phyloP scores from a whole-genome alignment of 2,888 invertebrate species.

The Cryptosula pallasiana region DNA sequence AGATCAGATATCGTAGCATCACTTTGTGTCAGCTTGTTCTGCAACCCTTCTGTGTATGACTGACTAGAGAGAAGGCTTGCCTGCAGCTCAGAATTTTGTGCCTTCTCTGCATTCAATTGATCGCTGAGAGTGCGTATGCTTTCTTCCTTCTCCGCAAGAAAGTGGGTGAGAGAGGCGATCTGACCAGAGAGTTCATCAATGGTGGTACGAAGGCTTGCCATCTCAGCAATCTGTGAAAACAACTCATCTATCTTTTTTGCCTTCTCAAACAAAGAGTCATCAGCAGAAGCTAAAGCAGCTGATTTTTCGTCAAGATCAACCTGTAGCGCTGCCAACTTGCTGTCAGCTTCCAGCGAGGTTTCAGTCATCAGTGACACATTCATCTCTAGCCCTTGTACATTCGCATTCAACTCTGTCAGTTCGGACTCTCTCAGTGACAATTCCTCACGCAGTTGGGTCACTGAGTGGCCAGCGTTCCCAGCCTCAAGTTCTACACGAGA shows the following conservation, averaged over 20 bases:
- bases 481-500: neutral
- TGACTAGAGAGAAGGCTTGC: too few relatives aligned
- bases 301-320: neutral
- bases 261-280: neutral
- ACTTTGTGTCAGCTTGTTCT: neutral
- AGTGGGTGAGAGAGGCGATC: neutral
- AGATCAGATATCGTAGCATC: neutral
- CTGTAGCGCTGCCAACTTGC: neutral
- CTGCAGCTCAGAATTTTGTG: too few relatives aligned
- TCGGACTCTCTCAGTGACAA: too few relatives aligned
- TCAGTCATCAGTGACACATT: neutral
- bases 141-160: neutral
- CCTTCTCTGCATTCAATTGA: too few relatives aligned
- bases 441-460: too few relatives aligned
- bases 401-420: too few relatives aligned
- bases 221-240: too few relatives aligned
- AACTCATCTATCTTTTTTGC: too few relatives aligned
- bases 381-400: neutral
- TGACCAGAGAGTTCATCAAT: neutral
- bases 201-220: neutral
- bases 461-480: too few relatives aligned
- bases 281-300: neutral
- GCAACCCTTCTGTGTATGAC: neutral
- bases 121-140: neutral
- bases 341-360: neutral